Evolutionary conservation across 1,140 invertebrate species (phyloP), one percentile per base, ranked within the genome.

Genomic region (Ylistrum balloti): DNA sequence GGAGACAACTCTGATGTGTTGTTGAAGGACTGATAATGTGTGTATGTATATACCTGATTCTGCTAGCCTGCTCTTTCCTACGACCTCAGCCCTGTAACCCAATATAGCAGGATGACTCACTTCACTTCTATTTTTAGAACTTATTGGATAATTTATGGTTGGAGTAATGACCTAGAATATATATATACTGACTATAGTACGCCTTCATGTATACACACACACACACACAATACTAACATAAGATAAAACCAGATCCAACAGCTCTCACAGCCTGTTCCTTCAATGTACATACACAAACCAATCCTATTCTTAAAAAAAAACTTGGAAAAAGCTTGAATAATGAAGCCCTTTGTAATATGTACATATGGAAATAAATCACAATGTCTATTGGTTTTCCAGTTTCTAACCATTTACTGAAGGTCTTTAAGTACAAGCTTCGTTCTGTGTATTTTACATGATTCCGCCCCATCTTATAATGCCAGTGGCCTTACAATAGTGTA

Each of bases 51-150:
- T 28, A 74, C 56, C 17, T 38, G 35, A 38, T 38, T 38, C 35
- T 38, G 5, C 5, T 38, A 38, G 35, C 41, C 41, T 45, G 56
- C 56, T 74, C 56, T 28, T 17, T 45, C 9, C 41, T 45, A 17
- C 20, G 56, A 9, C n/a, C 22, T 38, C 35, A 38, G 35, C 35
- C 86, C 85, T 86, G 87, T 88, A 90, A 90, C 90, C 85, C 88
- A 88, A 91, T 89, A 91, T 89, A 86, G 88, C 88, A 48, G 88
- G 88, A 89, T 91, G 90, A 91, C 91, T 91, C 92, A 91, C 85
- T 88, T 86, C n/a, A 38, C n/a, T 48, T 22, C 91, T 93, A 92
- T 90, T 89, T 90, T 90, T 93, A 92, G 90, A 89, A 89, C 88
- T 56, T 35, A 85, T 85, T 89, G 88, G 88, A 91, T 91, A 91